These are phyloP conservation scores for Megalops cyprinoides DNA, from an alignment of 2,797 vertebrate species.

Conservation along the genomic window DNA sequence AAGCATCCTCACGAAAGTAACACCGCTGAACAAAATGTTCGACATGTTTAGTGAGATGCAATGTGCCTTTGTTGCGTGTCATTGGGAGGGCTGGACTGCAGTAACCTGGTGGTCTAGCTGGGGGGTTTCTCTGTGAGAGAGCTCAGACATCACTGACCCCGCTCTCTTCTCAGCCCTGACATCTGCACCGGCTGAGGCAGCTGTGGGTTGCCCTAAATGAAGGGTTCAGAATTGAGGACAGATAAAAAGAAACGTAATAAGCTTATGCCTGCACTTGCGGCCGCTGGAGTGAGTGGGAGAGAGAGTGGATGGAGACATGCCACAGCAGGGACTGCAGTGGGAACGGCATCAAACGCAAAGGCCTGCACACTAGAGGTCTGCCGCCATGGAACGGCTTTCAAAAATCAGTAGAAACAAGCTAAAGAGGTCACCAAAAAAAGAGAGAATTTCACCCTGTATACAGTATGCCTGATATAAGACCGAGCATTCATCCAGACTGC, in stretches of 20 bases:
- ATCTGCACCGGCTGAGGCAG: not conserved
- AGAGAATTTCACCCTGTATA: not conserved
- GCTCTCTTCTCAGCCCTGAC: not conserved
- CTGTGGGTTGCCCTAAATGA: conserved; percentile 13
- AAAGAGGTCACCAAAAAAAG: not conserved
- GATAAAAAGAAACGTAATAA: conserved; percentile 15
- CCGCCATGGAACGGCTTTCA: not conserved
- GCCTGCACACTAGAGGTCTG: not conserved
- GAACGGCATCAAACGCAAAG: not conserved
- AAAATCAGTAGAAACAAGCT: not conserved
- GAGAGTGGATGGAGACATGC: not conserved
- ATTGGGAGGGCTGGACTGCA: not conserved
- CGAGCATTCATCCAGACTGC: not conserved
- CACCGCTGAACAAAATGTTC: too few species aligned
- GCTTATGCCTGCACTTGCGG: not conserved
- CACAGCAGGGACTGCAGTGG: too few species aligned
- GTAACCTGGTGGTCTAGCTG: not conserved
- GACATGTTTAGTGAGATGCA: too few species aligned
- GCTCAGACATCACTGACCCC: too few species aligned
- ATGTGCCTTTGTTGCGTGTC: too few species aligned
- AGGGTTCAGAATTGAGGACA: not conserved
- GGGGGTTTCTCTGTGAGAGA: not conserved
- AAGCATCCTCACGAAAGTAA: not conserved
- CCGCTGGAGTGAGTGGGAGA: not conserved
- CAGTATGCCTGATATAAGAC: not conserved